Base-by-base conservation (phyloP, 2,113 vertebrate genomes). In the Psilopsiagon aymara region DNA sequence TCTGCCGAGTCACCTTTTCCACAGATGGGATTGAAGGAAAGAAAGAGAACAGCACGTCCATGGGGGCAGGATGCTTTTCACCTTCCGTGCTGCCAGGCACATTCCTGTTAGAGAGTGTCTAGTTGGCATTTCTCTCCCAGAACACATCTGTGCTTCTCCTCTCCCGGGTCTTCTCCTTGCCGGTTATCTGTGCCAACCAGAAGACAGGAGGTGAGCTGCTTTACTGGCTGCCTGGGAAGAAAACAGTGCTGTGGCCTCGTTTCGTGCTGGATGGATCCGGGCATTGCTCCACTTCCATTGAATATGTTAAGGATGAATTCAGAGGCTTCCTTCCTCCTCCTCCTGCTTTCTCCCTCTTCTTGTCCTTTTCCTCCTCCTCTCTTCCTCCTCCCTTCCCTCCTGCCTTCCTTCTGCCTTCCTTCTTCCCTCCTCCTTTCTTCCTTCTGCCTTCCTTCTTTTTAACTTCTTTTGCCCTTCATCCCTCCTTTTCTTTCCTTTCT, bases 101-200 rank as follows among this genome's bases (percentile, higher is more conserved):
- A 0, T 10, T 86, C 47, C 70, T 66, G 29, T 31, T 82, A 41
- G 18, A 67, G 44, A 49, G 35, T 17, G 51, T 62, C 67, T 92
- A 33, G 10, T 27, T 0, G 0, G 41, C 0, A 0, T 90, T 92
- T 51, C 33, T 52, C 25, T 8, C 28, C 71, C 0, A 4, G 37
- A 17, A 41, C 1, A 15, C 6, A 6, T 51, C 52, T 21, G 4
- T 74, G 47, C 57, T 66, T 33, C 76, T 47, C 10, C 16, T 66
- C 53, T 60, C 55, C 0, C 3, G 93, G 28, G 15, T 49, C 59
- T 90, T 88, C 49, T 80, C 63, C 5, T 0, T 76, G 47, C 47
- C 0, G 5, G 35, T 66, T 73, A 6, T 86, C 82, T 55, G 63
- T 90, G 75, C 70, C 80, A 83, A 41, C 41, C 35, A 31, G 60